Conservation (phyloP, 2,113 vertebrate genomes). For the Porphyrio hochstetteri region DNA sequence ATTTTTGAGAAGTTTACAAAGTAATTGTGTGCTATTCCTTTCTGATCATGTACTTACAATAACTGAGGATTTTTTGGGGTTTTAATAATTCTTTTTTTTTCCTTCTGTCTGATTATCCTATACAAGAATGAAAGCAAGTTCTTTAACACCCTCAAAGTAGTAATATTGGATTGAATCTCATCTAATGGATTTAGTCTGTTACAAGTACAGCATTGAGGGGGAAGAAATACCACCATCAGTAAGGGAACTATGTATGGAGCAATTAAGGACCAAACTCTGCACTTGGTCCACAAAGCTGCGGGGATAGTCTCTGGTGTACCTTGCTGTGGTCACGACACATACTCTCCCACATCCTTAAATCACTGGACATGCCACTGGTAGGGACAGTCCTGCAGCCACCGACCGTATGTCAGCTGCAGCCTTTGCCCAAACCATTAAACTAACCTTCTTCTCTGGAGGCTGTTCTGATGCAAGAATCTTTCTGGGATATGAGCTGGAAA, state of each 20-base stretch:
- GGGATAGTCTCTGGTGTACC: background rate
- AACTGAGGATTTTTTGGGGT: background rate
- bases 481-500: background rate
- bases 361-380: background rate
- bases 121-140: background rate
- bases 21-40: background rate
- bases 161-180: fast-evolving
- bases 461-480: background rate
- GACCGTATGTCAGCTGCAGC: fast-evolving
- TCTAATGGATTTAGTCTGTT: background rate
- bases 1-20: background rate
- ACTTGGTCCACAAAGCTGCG: background rate
- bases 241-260: background rate
- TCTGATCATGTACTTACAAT: background rate
- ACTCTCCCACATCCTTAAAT: background rate
- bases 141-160: background rate
- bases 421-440: background rate
- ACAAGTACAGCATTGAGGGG: background rate
- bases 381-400: background rate
- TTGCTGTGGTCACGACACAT: background rate
- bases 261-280: background rate
- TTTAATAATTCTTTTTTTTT: background rate
- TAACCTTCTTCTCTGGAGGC: background rate
- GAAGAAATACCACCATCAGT: background rate
- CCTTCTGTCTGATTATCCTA: background rate